Evolutionary conservation across 2,113 vertebrate species (phyloP).

Genomic region (Origma solitaria): DNA sequence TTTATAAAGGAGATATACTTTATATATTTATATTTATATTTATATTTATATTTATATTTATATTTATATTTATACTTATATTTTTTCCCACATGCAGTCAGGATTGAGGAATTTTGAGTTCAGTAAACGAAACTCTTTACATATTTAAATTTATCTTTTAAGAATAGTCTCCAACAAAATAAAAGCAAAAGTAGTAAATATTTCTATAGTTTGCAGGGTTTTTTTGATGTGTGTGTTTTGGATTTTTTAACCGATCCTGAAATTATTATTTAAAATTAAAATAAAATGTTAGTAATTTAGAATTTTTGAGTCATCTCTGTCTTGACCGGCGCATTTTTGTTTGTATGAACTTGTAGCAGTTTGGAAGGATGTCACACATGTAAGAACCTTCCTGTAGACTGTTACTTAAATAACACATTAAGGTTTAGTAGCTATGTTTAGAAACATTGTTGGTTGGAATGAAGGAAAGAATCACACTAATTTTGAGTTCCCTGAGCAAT

Average conservation of each 20-base stretch:
- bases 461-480: not conserved
- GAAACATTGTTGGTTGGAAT: not conserved
- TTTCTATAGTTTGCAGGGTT: accelerated
- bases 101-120: not conserved
- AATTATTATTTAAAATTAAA: not conserved
- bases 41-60: not conserved
- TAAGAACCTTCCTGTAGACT: not conserved
- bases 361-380: not conserved
- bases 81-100: not conserved
- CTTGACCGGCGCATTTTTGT: not conserved
- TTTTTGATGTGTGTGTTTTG: not conserved
- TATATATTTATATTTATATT: not conserved
- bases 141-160: not conserved
- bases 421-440: not conserved
- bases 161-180: not conserved
- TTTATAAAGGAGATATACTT: not conserved
- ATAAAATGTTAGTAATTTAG: not conserved
- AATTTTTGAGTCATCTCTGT: not conserved
- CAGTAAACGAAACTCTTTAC: not conserved
- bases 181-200: not conserved
- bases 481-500: not conserved
- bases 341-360: not conserved
- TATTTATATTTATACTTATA: not conserved
- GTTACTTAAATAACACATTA: not conserved
- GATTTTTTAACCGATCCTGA: not conserved